These are phyloP conservation scores for Carollia perspicillata DNA, from an alignment of 2,113 vertebrate species.

Conservation along the genomic window DNA sequence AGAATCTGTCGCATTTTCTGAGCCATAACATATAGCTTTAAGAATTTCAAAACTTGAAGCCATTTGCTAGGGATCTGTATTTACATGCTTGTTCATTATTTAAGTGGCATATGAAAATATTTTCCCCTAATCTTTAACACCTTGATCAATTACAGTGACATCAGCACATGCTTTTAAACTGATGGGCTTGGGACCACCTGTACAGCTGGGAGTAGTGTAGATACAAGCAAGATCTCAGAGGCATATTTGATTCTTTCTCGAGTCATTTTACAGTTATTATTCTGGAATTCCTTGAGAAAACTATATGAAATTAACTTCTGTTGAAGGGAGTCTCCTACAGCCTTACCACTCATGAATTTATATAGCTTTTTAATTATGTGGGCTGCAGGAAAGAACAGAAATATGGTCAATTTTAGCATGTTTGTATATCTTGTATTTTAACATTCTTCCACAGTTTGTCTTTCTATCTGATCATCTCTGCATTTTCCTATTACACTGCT, in stretches of 20 bases:
- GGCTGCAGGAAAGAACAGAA: background rate
- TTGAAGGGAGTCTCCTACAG: background rate
- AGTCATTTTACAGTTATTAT: background rate
- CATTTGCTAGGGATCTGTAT: constrained; percentile 11
- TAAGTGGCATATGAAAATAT: constrained; percentile 61
- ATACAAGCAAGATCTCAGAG: background rate
- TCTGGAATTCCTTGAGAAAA: background rate
- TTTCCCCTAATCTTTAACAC: background rate
- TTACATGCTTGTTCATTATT: constrained; percentile 20
- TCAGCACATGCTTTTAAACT: constrained; percentile 7
- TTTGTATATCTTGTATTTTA: constrained; percentile 4
- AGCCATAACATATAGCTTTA: background rate
- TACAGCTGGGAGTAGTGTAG: background rate
- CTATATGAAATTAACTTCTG: background rate
- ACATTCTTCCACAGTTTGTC: background rate
- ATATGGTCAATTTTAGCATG: background rate
- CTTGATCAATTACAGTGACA: background rate
- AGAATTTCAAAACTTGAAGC: background rate
- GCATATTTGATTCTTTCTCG: background rate
- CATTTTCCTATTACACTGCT: constrained; percentile 48
- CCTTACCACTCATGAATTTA: background rate
- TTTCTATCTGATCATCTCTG: constrained; percentile 49
- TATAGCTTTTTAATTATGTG: background rate
- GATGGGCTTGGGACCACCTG: background rate
- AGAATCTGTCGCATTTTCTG: background rate